Evolutionary conservation across 2,797 vertebrate species (phyloP), one percentile per base, ranked within the genome.

Genomic region (Pterois miles): DNA sequence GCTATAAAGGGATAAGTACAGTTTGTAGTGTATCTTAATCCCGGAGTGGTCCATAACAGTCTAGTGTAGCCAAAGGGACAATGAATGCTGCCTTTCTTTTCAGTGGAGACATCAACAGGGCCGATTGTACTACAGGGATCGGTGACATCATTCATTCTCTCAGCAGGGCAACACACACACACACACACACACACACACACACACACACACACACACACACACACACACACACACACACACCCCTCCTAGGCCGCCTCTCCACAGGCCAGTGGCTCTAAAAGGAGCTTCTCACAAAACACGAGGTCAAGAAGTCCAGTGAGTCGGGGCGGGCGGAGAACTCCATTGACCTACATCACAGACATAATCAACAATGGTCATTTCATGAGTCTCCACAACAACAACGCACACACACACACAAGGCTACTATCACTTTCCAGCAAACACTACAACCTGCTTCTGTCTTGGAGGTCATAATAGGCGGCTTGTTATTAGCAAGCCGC

Each of bases 281-380:
- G 78, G 74, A 83, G 74, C 64, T 71, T 76, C 65, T 88, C 74
- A 90, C 87, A 90, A 88, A 87, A 71, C 82, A 33, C 9, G 8
- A 81, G 88, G 90, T 94, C 86, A 92, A 81, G 85, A 89, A 85
- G 88, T 88, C 69, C 81, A 73, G 40, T 6, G 65, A 74, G 65
- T 50, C 22, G 73, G 74, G 89, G 80, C 29, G 31, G 78, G 78
- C 22, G 16, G 81, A 89, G 84, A 83, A 91, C 90, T 91, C 91
- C 79, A 91, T 88, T 90, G 93, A 91, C 88, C 86, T 85, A 84
- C 88, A 91, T 83, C 75, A 78, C 70, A 82, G 86, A 88, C 89
- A 89, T 88, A 78, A 86, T 82, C 81, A 83, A 93, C 93, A 93
- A 92, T 80, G 88, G 85, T 59, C 81, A 78, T 86, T 88, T 93